These are phyloP conservation scores for Amblyjoppa proteus DNA, from an alignment of 2,888 invertebrate species.

Conservation along the genomic window DNA sequence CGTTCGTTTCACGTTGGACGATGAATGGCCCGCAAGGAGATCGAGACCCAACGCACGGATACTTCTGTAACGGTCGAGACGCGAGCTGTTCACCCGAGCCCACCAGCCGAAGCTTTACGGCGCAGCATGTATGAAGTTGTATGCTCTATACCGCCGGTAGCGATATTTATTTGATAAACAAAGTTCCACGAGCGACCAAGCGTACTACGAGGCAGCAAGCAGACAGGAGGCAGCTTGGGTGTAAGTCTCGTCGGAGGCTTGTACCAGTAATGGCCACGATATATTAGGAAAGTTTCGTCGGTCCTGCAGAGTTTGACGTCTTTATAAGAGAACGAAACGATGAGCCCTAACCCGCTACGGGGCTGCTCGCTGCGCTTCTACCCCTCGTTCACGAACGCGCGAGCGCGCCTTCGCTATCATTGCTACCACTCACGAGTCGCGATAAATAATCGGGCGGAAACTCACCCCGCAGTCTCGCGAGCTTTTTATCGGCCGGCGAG, in stretches of 20 bases:
- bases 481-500: slow-evolving; percentile 63
- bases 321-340: slow-evolving; percentile 79
- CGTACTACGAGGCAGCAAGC: slow-evolving; percentile 48
- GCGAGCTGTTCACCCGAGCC: slow-evolving; percentile 25
- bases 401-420: slow-evolving; percentile 69
- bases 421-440: slow-evolving; percentile 72
- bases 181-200: slow-evolving; percentile 74
- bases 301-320: slow-evolving; percentile 78
- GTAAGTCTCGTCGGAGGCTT: slow-evolving; percentile 78
- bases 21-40: slow-evolving; percentile 48
- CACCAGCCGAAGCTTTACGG: slow-evolving; percentile 56
- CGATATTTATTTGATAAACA: slow-evolving; percentile 82
- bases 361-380: slow-evolving; percentile 47
- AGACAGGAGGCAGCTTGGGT: slow-evolving; percentile 71
- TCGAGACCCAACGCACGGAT: slow-evolving; percentile 61
- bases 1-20: slow-evolving; percentile 35
- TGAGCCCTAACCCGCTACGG: slow-evolving; percentile 69
- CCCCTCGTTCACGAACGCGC: slow-evolving; percentile 49
- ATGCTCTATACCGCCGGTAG: slow-evolving; percentile 36
- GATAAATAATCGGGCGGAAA: slow-evolving; percentile 69
- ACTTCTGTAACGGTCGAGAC: slow-evolving; percentile 57
- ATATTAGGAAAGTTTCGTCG: slow-evolving; percentile 81
- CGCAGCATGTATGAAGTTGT: slow-evolving; percentile 37
- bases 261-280: slow-evolving; percentile 80
- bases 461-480: slow-evolving; percentile 49